Conservation (phyloP, 2,888 invertebrate genomes). For the Theretra japonica region DNA sequence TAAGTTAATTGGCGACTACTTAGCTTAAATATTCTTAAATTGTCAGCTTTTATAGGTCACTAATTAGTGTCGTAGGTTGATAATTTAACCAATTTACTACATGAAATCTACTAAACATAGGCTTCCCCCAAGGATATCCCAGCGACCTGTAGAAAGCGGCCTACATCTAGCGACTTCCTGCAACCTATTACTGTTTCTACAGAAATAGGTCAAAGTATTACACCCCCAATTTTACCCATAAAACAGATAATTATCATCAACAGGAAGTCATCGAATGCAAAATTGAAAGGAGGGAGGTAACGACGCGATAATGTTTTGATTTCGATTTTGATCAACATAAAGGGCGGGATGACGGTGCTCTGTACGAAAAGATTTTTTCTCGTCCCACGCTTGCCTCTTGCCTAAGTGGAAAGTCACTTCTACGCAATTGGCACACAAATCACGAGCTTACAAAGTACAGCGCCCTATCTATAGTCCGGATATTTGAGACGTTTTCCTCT, state of each 20-base stretch:
- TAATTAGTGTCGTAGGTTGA: too few species aligned
- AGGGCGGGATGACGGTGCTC: not conserved
- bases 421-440: slow-evolving; percentile 64
- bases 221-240: not conserved
- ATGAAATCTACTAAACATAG: too few species aligned
- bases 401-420: slow-evolving; percentile 56
- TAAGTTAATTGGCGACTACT: too few species aligned
- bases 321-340: slow-evolving; percentile 10
- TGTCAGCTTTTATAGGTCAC: too few species aligned
- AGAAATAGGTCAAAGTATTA: too few species aligned
- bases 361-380: slow-evolving; percentile 40
- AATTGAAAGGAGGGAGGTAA: not conserved
- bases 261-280: not conserved
- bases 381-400: slow-evolving; percentile 38
- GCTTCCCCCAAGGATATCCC: too few species aligned
- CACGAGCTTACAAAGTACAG: slow-evolving; percentile 52
- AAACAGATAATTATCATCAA: not conserved
- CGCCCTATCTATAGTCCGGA: slow-evolving; percentile 44
- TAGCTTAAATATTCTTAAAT: too few species aligned
- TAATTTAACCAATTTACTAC: too few species aligned
- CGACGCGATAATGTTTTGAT: slow-evolving; percentile 1
- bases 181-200: too few species aligned
- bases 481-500: not conserved
- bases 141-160: too few species aligned
- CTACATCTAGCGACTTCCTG: too few species aligned